phyloP scores from a whole-genome alignment of 2,113 vertebrate genomes.

The Otocyon megalotis region DNA sequence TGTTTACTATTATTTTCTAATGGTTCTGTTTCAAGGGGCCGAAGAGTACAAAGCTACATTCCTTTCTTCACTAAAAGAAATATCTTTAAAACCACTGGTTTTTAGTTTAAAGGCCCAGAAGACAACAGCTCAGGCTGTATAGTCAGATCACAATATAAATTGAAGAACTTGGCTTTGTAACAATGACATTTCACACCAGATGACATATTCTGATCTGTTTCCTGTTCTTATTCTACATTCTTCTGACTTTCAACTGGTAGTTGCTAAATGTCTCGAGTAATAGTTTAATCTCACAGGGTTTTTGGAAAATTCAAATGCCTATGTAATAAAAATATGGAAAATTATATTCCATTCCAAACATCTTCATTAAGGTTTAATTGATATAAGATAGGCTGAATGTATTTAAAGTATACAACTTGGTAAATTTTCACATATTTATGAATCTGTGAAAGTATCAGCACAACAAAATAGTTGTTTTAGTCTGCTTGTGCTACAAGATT shows the following conservation, averaged over 20 bases:
- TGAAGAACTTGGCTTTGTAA: neutral
- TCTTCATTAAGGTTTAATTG: neutral
- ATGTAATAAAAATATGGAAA: neutral
- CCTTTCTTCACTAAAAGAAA: conserved; percentile 4
- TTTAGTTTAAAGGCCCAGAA: conserved; percentile 6
- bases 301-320: neutral
- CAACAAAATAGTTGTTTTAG: neutral
- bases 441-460: neutral
- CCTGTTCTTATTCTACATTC: neutral
- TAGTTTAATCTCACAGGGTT: neutral
- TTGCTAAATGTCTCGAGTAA: neutral
- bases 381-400: neutral
- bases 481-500: neutral
- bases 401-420: neutral
- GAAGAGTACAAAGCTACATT: neutral
- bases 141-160: neutral
- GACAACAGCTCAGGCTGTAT: neutral
- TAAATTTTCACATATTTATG: neutral
- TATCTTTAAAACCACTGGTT: neutral
- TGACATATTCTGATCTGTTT: neutral
- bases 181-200: neutral
- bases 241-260: neutral
- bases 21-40: neutral
- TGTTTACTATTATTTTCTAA: neutral
- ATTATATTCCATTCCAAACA: neutral